Evolutionary conservation across 2,797 vertebrate genomes (phyloP), one percentile per base, ranked within the genome.

Genomic region (Ficedula albicollis): DNA sequence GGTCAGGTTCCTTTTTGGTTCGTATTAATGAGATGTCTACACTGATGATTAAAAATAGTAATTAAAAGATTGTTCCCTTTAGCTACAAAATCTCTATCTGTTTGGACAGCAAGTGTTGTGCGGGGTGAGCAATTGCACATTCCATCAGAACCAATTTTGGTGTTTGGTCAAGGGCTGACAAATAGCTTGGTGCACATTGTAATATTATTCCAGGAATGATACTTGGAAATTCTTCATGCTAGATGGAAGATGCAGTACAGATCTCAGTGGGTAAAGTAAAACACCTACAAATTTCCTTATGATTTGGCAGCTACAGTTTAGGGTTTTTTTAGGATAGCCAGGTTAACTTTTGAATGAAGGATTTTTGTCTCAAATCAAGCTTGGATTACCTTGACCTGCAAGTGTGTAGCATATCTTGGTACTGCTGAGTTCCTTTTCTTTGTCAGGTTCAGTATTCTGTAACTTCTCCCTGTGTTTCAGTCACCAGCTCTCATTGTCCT

Each of bases 91-190:
- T 62, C 49, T 44, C 51, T 89, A 68, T 84, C 54, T 83, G 58
- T 93, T 96, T 90, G 72, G 92, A 96, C 90, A 96, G 91, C 5
- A 1, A 84, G 52, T 69, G 76, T 69, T 91, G 78, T 95, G 86
- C 74, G 51, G 88, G 89, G 70, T 76, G 81, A 96, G 52, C 55
- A 82, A 43, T 34, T 58, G 70, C 74, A 70, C 0, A 0, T 94
- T 93, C 67, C 6, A 7, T 93, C 94, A 81, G 60, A 91, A 83
- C 32, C 41, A 64, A 81, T 95, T 94, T 64, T 83, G 74, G 66
- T 56, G 58, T 68, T 72, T 91, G 79, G 26, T 72, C 76, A 46
- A 62, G 74, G 54, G 88, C 68, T 87, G 87, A 92, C 75, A 96
- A 96, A 94, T 64, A 60, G 30, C 59, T 92, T 52, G 89, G 26